Evolutionary conservation across 2,888 invertebrate genomes (phyloP).

Genomic region (Thereva unica): DNA sequence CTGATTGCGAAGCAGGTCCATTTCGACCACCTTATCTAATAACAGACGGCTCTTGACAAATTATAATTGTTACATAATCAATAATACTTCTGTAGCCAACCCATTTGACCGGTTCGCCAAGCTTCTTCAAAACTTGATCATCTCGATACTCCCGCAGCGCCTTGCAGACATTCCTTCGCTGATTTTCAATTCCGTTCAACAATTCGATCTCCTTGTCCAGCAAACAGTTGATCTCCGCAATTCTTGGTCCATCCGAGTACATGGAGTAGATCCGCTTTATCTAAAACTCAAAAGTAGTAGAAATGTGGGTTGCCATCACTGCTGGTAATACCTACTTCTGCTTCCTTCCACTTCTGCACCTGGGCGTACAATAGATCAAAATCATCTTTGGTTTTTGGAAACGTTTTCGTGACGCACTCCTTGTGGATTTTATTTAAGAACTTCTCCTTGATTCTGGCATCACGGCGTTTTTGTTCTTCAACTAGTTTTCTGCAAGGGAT

Average conservation of each 20-base stretch:
- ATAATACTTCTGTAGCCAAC: slow-evolving; percentile 68
- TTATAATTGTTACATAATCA: not conserved
- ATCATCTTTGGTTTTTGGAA: slow-evolving; percentile 71
- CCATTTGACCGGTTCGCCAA: slow-evolving; percentile 77
- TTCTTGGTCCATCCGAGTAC: slow-evolving; percentile 70
- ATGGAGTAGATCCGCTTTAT: slow-evolving; percentile 67
- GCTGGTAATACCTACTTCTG: slow-evolving; percentile 45
- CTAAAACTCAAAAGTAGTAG: slow-evolving; percentile 48
- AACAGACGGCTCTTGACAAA: no score
- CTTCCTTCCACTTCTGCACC: slow-evolving; percentile 55
- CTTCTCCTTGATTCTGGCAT: slow-evolving; percentile 56
- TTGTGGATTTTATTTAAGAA: slow-evolving; percentile 61
- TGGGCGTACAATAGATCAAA: slow-evolving; percentile 73
- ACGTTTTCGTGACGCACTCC: slow-evolving; percentile 69
- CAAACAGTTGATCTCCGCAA: slow-evolving; percentile 70
- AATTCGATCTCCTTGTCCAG: slow-evolving; percentile 75
- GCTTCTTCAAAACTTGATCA: slow-evolving; percentile 67
- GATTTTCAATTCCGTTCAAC: slow-evolving; percentile 70
- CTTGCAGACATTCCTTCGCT: slow-evolving; percentile 65
- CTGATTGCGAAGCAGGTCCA: slow-evolving; percentile 82
- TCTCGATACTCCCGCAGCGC: slow-evolving; percentile 66
- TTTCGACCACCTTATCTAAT: slow-evolving; percentile 64
- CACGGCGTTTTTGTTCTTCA: slow-evolving; percentile 62
- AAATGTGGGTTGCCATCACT: not conserved
- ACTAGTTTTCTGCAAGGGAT: slow-evolving; percentile 56